Evolutionary conservation across 1,140 invertebrate genomes (phyloP).

Genomic region (Charaxes varanes): DNA sequence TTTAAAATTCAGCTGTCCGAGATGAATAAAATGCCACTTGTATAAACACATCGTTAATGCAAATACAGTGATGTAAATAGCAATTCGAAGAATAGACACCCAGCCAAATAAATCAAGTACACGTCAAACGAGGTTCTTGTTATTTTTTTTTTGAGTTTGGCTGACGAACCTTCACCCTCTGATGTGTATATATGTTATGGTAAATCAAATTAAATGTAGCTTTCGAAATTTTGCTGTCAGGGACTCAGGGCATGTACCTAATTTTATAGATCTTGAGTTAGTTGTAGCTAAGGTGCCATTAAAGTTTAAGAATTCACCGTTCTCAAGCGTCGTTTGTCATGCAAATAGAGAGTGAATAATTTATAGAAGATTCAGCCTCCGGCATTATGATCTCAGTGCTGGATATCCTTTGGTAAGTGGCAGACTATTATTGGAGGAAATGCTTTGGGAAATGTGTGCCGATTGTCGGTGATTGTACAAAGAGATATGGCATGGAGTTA

Average conservation of each 20-base stretch:
- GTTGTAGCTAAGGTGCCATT: too few species aligned
- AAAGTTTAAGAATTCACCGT: constrained; percentile 46
- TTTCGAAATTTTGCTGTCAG: too few species aligned
- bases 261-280: too few species aligned
- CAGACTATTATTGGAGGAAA: constrained; percentile 14
- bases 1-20: too few species aligned
- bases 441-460: constrained; percentile 12
- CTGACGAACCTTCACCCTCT: too few species aligned
- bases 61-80: constrained; percentile 4
- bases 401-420: constrained; percentile 22
- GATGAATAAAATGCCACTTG: background rate
- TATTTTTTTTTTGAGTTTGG: too few species aligned
- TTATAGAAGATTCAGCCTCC: constrained; percentile 51
- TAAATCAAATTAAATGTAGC: too few species aligned
- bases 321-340: constrained; percentile 56
- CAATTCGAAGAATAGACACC: constrained; percentile 3
- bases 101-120: constrained; percentile 1
- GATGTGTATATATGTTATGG: too few species aligned
- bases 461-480: constrained; percentile 4
- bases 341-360: constrained; percentile 67
- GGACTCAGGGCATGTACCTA: too few species aligned
- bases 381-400: constrained; percentile 36
- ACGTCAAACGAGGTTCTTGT: constrained; percentile 4
- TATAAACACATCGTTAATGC: constrained; percentile 4
- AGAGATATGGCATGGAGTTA: too few species aligned